A percentile compares a stretch with the other conserved stretches of the same genome.
These are phyloP conservation scores for Galleria mellonella DNA, from an alignment of 1,140 invertebrate species.

Conservation along the genomic window DNA sequence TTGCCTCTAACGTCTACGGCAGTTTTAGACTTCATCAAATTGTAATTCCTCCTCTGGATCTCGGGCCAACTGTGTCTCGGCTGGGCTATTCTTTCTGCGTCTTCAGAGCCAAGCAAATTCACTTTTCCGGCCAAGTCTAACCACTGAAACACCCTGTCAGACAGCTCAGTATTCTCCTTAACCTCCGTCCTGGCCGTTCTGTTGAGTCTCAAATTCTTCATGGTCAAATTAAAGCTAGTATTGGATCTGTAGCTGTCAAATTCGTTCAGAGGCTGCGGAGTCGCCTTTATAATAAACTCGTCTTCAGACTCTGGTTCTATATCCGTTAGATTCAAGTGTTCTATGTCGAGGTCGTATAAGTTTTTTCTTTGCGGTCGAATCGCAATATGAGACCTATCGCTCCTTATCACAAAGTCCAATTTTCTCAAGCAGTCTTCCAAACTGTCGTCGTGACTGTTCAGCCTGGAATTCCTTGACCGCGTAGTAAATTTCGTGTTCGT, in stretches of 20 bases:
- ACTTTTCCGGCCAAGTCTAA: slow-evolving; percentile 74
- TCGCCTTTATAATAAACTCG: slow-evolving; percentile 34
- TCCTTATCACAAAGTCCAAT: slow-evolving; percentile 43
- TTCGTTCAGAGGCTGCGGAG: slow-evolving; percentile 34
- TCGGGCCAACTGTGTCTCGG: slow-evolving; percentile 67
- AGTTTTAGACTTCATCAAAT: slow-evolving; percentile 47
- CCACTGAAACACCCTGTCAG: slow-evolving; percentile 77
- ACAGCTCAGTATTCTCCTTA: slow-evolving; percentile 62
- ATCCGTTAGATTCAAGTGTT: slow-evolving; percentile 42
- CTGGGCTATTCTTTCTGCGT: slow-evolving; percentile 41
- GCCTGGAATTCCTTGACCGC: slow-evolving; percentile 16
- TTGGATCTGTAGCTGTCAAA: slow-evolving; percentile 20
- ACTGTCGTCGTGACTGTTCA: slow-evolving; percentile 25
- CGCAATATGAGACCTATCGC: slow-evolving; percentile 20
- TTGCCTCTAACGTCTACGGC: slow-evolving; percentile 35
- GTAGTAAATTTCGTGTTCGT: slow-evolving; percentile 12
- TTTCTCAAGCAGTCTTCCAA: slow-evolving; percentile 36
- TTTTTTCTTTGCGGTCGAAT: slow-evolving; percentile 11
- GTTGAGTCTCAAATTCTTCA: slow-evolving; percentile 49
- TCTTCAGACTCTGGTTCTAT: slow-evolving; percentile 38
- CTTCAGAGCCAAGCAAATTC: slow-evolving; percentile 45
- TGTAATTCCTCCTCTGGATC: slow-evolving; percentile 39
- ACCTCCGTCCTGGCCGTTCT: slow-evolving; percentile 41
- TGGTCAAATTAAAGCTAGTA: slow-evolving; percentile 17
- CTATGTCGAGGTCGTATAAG: slow-evolving; percentile 26